phyloP scores from a whole-genome alignment of 2,888 invertebrate genomes.

The Invenusta paracnida region DNA sequence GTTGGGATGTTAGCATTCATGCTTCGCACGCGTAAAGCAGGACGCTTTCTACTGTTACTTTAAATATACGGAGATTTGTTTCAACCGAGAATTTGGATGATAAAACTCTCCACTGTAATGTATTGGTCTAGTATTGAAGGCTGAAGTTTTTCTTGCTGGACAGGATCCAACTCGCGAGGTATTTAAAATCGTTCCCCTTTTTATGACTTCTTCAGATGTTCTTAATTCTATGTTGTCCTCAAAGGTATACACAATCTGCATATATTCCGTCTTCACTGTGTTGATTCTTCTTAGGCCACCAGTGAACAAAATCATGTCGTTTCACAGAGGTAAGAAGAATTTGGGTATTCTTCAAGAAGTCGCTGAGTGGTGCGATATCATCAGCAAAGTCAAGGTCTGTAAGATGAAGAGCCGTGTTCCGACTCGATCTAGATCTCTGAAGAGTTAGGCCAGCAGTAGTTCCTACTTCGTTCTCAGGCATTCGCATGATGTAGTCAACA shows the following conservation, averaged over 20 bases:
- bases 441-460: not conserved
- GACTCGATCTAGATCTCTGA: not conserved
- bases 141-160: not conserved
- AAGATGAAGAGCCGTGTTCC: not conserved
- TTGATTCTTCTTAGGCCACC: not conserved
- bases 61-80: not conserved
- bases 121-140: not conserved
- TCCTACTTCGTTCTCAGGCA: not conserved
- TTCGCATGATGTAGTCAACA: not conserved
- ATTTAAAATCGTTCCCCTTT: not conserved
- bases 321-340: not conserved
- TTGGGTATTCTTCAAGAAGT: not conserved
- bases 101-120: not conserved
- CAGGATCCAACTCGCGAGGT: not conserved
- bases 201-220: not conserved
- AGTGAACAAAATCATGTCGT: not conserved
- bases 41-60: constrained; percentile 12
- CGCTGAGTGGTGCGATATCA: not conserved
- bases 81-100: not conserved
- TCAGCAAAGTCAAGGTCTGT: not conserved
- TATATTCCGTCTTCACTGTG: not conserved
- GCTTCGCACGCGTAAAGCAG: not conserved
- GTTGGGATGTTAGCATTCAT: not conserved
- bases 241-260: not conserved
- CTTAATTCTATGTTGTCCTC: not conserved